phyloP scores from a whole-genome alignment of 2,888 invertebrate genomes.

The Lasioglossum pauxillum region DNA sequence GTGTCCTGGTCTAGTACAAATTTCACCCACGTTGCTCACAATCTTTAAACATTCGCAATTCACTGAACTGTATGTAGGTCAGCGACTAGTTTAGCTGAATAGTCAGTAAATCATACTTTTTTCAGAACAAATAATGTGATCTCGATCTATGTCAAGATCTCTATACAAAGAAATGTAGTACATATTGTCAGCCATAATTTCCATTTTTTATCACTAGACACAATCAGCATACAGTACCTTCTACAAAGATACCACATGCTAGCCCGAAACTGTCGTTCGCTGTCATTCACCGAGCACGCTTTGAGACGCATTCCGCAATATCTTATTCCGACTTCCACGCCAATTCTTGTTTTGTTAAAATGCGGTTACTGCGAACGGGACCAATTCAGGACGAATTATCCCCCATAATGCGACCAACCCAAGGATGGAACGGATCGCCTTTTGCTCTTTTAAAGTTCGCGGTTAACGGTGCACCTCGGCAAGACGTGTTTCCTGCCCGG shows the following conservation, averaged over 20 bases:
- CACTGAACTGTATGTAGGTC: background rate
- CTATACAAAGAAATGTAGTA: background rate
- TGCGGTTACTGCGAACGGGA: background rate
- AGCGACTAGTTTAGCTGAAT: background rate
- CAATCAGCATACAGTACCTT: background rate
- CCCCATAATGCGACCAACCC: conserved; percentile 5
- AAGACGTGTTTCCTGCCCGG: background rate
- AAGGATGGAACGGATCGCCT: background rate
- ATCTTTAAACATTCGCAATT: background rate
- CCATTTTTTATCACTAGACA: background rate
- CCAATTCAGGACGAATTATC: conserved; percentile 20
- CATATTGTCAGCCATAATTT: background rate
- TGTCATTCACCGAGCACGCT: background rate
- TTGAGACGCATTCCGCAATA: background rate
- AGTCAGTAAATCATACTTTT: background rate
- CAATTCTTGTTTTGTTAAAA: background rate
- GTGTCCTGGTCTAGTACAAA: background rate
- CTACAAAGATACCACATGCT: no score
- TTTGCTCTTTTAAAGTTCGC: conserved; percentile 9
- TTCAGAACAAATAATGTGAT: background rate
- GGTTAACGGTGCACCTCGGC: conserved; percentile 20
- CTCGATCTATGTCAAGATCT: background rate
- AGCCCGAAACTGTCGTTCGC: background rate
- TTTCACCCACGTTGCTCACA: background rate
- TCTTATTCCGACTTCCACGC: background rate